Evolutionary conservation across 2,888 invertebrate species (phyloP).

Genomic region (Leptinotarsa tumamoca): DNA sequence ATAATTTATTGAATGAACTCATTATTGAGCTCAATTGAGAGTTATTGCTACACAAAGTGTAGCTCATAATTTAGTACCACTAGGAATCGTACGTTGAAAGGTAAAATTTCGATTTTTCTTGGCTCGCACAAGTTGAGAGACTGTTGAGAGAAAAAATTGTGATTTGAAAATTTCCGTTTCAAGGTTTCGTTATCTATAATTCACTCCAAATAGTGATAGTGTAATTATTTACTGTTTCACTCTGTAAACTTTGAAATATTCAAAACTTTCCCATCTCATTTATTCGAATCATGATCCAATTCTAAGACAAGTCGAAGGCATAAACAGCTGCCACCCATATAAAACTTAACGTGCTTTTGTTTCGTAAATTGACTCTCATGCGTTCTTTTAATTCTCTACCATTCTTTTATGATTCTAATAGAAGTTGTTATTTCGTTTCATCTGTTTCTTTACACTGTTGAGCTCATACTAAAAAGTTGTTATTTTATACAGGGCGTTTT

Average conservation of each 20-base stretch:
- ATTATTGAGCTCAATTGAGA: constrained; percentile 6
- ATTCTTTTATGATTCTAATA: not conserved
- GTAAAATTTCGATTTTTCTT: too few species aligned
- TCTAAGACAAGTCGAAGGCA: not conserved
- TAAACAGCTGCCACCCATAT: not conserved
- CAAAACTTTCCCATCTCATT: not conserved
- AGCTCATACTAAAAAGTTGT: too few species aligned
- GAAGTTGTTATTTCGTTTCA: too few species aligned
- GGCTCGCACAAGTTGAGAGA: too few species aligned
- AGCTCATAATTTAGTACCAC: not conserved
- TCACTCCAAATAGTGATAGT: too few species aligned
- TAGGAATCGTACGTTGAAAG: too few species aligned
- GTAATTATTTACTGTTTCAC: not conserved
- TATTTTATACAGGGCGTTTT: too few species aligned
- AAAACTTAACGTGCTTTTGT: not conserved
- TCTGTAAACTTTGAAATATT: not conserved
- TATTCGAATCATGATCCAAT: not conserved
- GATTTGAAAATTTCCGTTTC: not conserved
- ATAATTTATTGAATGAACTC: not conserved
- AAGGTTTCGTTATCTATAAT: not conserved
- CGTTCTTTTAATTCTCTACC: not conserved
- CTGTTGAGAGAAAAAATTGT: too few species aligned
- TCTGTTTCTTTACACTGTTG: too few species aligned
- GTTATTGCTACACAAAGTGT: not conserved
- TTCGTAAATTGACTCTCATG: not conserved